Evolutionary conservation across 1,140 invertebrate species (phyloP).

Genomic region (Cotesia vestalis): DNA sequence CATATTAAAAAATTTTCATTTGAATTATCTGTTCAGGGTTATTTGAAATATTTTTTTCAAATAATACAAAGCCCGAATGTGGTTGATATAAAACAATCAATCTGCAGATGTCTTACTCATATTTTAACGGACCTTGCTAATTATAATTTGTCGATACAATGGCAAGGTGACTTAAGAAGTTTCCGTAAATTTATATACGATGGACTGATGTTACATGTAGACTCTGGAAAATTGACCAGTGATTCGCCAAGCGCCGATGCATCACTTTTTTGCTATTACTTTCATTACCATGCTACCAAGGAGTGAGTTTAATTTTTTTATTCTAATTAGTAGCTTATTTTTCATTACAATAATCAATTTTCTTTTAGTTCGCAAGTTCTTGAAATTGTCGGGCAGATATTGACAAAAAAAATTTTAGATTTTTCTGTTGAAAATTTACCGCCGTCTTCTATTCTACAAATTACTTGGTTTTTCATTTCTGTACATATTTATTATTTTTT

Average conservation of each 20-base stretch:
- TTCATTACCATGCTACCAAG: background rate
- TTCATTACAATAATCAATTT: background rate
- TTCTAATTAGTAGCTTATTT: background rate
- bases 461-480: conserved; percentile 10
- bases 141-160: background rate
- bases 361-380: background rate
- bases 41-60: conserved; percentile 8
- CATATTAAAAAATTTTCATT: conserved; percentile 6
- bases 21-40: background rate
- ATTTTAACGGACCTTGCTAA: background rate
- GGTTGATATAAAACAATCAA: background rate
- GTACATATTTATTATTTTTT: background rate
- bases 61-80: background rate
- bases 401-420: background rate
- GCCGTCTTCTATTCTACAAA: background rate
- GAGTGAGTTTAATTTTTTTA: background rate
- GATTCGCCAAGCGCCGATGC: background rate
- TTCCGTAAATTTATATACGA: background rate
- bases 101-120: background rate
- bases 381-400: background rate
- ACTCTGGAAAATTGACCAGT: background rate
- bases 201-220: background rate
- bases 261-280: background rate
- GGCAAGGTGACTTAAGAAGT: too few species aligned
- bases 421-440: conserved; percentile 9